Evolutionary conservation across 64 coral and sea anemone species (phyloP), one percentile per base, ranked within the genome.

Genomic region (Montipora efflorescens): DNA sequence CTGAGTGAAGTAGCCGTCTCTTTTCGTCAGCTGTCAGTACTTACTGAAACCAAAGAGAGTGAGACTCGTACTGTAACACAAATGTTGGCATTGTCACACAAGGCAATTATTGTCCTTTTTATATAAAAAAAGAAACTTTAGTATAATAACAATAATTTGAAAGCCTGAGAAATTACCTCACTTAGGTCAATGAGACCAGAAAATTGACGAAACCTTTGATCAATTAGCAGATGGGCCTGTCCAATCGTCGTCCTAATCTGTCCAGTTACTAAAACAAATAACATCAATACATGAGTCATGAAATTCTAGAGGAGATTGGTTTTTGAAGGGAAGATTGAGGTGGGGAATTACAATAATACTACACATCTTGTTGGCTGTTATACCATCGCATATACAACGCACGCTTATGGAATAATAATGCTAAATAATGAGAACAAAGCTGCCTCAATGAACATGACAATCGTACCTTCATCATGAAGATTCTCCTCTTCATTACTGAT

Each of bases 161-260:
- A 87, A 73, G 36, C 36, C 36, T 36, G 53, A 57, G 3, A 57
- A 57, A 11, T 88, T 45, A 97, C 96, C 90, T 97, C 95, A 80
- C 96, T 97, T 9, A 97, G 69, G 18, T 95, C 89, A 79, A 97
- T 92, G 19, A 97, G 71, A 22, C 93, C 96, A 84, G 89, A 95
- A 58, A 97, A 97, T 71, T 97, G 96, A 87, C 88, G 91, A 79
- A 97, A 97, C 47, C 96, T 47, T 59, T 97, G 96, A 89, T 84
- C 88, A 84, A 97, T 95, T 12, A 97, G 10, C 61, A 97, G 79
- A 58, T 97, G 96, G 20, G 93, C 96, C 89, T 97, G 96, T 6
- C 96, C 96, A 92, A 97, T 85, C 43, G 90, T 90, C 11, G 96
- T 95, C 57, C 96, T 87, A 25, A 97, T 89, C 55, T 90, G 92